A percentile compares a stretch with the other conserved stretches of the same genome.
Conservation (phyloP, 2,797 vertebrate species). For the Adelosebastes latens region DNA sequence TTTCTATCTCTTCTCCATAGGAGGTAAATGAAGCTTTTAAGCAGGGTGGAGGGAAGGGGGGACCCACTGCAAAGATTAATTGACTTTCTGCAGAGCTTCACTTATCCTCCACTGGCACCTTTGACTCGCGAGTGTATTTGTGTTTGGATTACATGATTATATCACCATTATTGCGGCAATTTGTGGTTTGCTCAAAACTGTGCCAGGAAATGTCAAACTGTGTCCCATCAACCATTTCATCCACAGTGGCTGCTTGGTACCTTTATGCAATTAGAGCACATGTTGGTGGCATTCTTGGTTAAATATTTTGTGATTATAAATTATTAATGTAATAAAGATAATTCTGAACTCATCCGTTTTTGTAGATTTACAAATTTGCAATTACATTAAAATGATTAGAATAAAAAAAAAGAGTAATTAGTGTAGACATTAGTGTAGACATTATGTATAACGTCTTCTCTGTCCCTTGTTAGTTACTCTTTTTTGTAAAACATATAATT, state of each 20-base stretch:
- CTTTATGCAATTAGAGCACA: slow-evolving; percentile 40
- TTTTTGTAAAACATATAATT: background rate
- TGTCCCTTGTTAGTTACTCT: background rate
- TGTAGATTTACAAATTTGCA: background rate
- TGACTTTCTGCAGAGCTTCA: slow-evolving; percentile 78
- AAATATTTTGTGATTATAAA: slow-evolving; percentile 38
- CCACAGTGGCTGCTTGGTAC: slow-evolving; percentile 30
- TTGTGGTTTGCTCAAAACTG: slow-evolving; percentile 56
- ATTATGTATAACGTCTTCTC: background rate
- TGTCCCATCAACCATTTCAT: slow-evolving; percentile 49
- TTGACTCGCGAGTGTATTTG: slow-evolving; percentile 77
- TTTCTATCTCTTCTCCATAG: slow-evolving; percentile 96
- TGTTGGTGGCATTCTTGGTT: slow-evolving; percentile 5
- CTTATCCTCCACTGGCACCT: slow-evolving; percentile 78
- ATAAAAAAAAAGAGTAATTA: background rate
- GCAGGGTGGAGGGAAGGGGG: slow-evolving; percentile 75
- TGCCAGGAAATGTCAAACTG: slow-evolving; percentile 69
- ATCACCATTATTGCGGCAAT: slow-evolving; percentile 65
- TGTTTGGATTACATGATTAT: slow-evolving; percentile 75
- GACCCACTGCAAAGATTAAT: slow-evolving; percentile 79
- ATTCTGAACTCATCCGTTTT: background rate
- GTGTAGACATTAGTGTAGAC: background rate
- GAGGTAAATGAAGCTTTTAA: slow-evolving; percentile 97
- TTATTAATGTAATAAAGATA: slow-evolving; percentile 1
- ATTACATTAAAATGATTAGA: background rate